Conservation (phyloP, 2,797 vertebrate genomes). For the Protonibea diacanthus region DNA sequence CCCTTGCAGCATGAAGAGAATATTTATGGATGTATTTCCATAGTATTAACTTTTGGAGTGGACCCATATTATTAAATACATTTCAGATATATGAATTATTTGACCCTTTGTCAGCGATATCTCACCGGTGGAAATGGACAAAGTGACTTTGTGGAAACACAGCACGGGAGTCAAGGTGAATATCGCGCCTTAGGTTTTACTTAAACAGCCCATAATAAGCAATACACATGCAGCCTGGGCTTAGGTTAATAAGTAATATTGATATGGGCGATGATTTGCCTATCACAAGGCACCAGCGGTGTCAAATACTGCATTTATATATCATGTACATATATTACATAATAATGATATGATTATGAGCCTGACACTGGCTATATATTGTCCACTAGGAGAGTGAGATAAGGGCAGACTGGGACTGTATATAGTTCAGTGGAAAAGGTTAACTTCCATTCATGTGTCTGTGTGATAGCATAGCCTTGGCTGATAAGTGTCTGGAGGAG, state of each 20-base stretch:
- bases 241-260: conserved; percentile 64
- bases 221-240: conserved; percentile 38
- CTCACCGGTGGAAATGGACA: conserved; percentile 35
- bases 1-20: conserved; percentile 31
- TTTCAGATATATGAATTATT: conserved; percentile 45
- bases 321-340: conserved; percentile 62
- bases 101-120: conserved; percentile 58
- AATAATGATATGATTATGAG: conserved; percentile 66
- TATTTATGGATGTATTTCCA: conserved; percentile 68
- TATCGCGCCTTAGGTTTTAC: conserved; percentile 26
- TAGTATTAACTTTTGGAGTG: conserved; percentile 62
- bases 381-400: conserved; percentile 70
- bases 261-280: conserved; percentile 59
- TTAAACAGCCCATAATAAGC: conserved; percentile 51
- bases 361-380: conserved; percentile 62
- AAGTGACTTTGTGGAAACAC: conserved; percentile 55
- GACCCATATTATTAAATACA: conserved; percentile 54
- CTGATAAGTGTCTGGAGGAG: conserved; percentile 58
- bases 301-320: conserved; percentile 51
- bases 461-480: conserved; percentile 58
- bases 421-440: conserved; percentile 66
- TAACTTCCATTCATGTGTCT: conserved; percentile 62
- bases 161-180: conserved; percentile 70
- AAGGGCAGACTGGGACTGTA: conserved; percentile 54
- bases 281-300: conserved; percentile 71